These are phyloP conservation scores for Dichetophora obliterata DNA, from an alignment of 2,888 invertebrate genomes.

Conservation along the genomic window DNA sequence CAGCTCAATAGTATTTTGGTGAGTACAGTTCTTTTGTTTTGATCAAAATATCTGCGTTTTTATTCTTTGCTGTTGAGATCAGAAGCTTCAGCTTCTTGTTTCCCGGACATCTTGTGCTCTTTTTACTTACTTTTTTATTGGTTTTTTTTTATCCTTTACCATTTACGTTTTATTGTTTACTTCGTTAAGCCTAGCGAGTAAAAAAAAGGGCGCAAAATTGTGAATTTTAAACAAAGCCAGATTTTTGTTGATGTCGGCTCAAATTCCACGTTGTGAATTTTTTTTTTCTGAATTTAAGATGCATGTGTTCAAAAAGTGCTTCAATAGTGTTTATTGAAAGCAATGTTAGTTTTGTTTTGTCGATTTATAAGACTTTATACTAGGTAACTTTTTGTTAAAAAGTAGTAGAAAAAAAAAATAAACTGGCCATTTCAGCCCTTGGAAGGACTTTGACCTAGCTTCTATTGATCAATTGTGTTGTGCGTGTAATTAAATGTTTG, in stretches of 20 bases:
- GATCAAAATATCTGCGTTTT: constrained; percentile 2
- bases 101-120: not conserved
- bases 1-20: not conserved
- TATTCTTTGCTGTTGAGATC: too few species aligned
- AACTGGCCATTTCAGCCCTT: too few species aligned
- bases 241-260: not conserved
- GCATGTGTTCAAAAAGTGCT: too few species aligned
- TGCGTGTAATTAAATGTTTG: too few species aligned
- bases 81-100: not conserved
- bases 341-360: too few species aligned
- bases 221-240: constrained; percentile 10
- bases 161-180: constrained; percentile 9
- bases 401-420: too few species aligned
- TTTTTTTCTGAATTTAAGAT: too few species aligned
- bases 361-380: too few species aligned
- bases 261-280: not conserved
- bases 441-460: too few species aligned
- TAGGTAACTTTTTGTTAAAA: too few species aligned
- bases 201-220: constrained; percentile 12
- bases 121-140: not conserved
- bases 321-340: too few species aligned
- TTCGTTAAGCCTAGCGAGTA: not conserved
- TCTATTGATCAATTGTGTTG: too few species aligned
- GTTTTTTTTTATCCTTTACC: not conserved
- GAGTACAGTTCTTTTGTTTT: constrained; percentile 17